Evolutionary conservation across 1,140 invertebrate genomes (phyloP), one percentile per base, ranked within the genome.

Genomic region (Chironomus striatipennis): DNA sequence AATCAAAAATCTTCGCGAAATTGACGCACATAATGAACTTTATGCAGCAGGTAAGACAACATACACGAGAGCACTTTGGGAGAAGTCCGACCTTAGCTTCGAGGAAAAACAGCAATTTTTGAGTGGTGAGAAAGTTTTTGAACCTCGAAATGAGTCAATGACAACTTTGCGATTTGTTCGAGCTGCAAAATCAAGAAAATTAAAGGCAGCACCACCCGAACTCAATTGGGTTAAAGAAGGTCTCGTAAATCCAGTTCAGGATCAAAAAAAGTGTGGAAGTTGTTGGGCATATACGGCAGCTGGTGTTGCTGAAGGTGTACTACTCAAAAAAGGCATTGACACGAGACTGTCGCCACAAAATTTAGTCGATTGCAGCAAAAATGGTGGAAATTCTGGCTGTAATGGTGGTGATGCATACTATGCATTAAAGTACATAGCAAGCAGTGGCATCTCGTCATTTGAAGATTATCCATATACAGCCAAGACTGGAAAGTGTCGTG

Each of bases 401-500:
- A 83, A 86, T 76, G 89, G 89, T 75, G 89, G 89, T 64, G 79
- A 89, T 0, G 88, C 88, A 86, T 86, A 88, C 77, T 76, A 83
- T 64, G 84, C 83, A 20, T 86, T 88, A 80, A 76, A 85, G 73
- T 91, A 91, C 81, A 84, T 91, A 73, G 86, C 85, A 74, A 79
- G 84, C 12, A 88, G 90, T 79, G 90, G 90, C 2, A 85, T 92
- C 72, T 88, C 90, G 78, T 89, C 88, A 8, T 90, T 90, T 78
- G 75, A 79, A 0, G 83, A 83, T 2, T 89, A 90, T 77, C 86
- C 87, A 1, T 90, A 90, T 78, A 81, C 84, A 76, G 87, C 77
- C 15, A 21, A 78, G 64, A 79, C 82, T 74, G 78, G 73, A 73
- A 42, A 42, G 64, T 76, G 76, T 17, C 43, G 9, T 17, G 79